Conservation (phyloP, 35 echinoderm and acorn worm species). For the Hemicentrotus pulcherrimus region DNA sequence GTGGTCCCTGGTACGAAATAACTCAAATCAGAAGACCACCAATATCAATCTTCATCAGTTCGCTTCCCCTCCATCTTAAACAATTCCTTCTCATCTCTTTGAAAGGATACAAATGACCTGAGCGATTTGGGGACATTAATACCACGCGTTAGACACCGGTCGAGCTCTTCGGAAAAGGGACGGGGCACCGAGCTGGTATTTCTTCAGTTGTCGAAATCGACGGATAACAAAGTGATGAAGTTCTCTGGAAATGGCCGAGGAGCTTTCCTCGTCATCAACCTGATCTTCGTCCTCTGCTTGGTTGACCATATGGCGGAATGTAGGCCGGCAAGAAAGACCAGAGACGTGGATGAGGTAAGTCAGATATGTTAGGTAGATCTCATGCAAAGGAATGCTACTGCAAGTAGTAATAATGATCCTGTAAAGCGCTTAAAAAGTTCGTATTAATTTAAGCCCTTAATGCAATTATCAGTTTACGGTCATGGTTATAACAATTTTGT, state of each 20-base stretch:
- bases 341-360: conserved; percentile 1
- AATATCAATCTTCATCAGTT: not conserved
- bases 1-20: not conserved
- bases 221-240: not conserved
- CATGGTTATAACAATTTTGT: too few species aligned
- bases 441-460: too few species aligned
- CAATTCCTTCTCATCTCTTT: not conserved
- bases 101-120: not conserved
- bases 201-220: not conserved
- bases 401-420: too few species aligned
- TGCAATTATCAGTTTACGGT: too few species aligned
- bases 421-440: too few species aligned
- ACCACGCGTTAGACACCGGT: not conserved
- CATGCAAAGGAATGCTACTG: not conserved
- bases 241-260: not conserved
- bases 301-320: conserved; percentile 30
- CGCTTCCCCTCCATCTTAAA: not conserved
- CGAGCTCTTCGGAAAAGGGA: not conserved
- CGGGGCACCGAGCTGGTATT: not conserved
- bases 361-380: not conserved
- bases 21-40: not conserved
- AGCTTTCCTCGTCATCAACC: conserved; percentile 16
- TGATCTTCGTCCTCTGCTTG: conserved; percentile 1
- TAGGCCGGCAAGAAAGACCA: conserved; percentile 32
- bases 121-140: not conserved